A percentile compares a stretch with the other conserved stretches of the same genome.
phyloP scores from a whole-genome alignment of 2,797 vertebrate genomes.

The Acanthurus leucopareius region DNA sequence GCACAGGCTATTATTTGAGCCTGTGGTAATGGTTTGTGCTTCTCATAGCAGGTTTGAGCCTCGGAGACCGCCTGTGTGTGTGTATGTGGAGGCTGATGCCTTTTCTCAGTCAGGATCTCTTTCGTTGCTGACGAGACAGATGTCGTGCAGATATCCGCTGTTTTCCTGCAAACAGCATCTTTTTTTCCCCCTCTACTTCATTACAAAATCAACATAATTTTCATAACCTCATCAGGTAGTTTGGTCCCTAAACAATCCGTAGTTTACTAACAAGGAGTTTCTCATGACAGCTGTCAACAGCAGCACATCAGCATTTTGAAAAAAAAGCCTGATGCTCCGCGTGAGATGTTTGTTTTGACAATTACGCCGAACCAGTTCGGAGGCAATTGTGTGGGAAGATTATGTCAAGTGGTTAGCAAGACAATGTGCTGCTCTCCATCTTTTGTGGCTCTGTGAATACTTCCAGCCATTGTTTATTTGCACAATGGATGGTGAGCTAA shows the following conservation, averaged over 20 bases:
- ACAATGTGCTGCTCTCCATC: conserved; percentile 8
- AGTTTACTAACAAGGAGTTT: conserved; percentile 62
- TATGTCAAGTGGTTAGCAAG: conserved; percentile 23
- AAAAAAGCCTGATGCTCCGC: conserved; percentile 68
- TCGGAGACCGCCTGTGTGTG: conserved; percentile 8
- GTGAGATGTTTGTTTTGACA: conserved; percentile 65
- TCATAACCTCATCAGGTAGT: conserved; percentile 45
- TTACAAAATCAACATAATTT: conserved; percentile 46
- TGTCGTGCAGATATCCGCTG: conserved; percentile 8
- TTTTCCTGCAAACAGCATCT: conserved; percentile 19
- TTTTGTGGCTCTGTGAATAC: conserved; percentile 28
- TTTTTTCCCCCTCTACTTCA: not conserved
- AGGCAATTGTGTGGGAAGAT: conserved; percentile 24
- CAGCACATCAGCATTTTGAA: conserved; percentile 60
- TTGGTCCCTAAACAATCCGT: conserved; percentile 38
- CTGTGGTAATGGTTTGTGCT: conserved; percentile 27
- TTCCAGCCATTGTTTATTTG: conserved; percentile 16
- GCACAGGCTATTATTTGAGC: conserved; percentile 32
- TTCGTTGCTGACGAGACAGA: conserved; percentile 33
- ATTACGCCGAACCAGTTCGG: conserved; percentile 39
- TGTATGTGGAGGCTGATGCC: not conserved
- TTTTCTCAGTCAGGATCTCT: conserved; percentile 7
- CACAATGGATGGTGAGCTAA: conserved; percentile 22
- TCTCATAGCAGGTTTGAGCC: conserved; percentile 17
- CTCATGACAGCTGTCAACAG: conserved; percentile 56